Evolutionary conservation across 2,888 invertebrate species (phyloP), one percentile per base, ranked within the genome.

Genomic region (Camptogramma bilineatum): DNA sequence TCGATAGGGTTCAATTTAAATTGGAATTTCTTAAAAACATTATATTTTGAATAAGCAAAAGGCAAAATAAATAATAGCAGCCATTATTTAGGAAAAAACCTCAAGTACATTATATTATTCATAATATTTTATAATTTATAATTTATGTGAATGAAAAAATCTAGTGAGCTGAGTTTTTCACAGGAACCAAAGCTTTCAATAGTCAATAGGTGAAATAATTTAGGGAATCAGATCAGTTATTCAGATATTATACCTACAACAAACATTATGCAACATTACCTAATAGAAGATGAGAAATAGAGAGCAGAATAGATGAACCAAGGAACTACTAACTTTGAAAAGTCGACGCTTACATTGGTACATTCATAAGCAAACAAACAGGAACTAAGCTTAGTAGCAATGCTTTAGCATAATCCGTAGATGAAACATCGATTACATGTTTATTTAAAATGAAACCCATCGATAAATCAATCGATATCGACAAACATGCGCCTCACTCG

Each of bases 401-500:
- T 2, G 46, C 44, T n/a, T 51, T 13, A 44, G 17, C 16, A 44
- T 13, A 4, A 39, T 44, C n/a, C 8, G 17, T 44, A 53, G 28
- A 28, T 62, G 19, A 44, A 42, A 24, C 58, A 63, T 60, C 52
- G 69, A 76, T 69, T 71, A 73, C 48, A 24, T 55, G 62, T 42
- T 44, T 52, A 52, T 54, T 52, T 42, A 44, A 24, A 52, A 31
- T 16, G 42, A 42, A 46, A 52, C 17, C 4, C 47, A 46, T 61
- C 47, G 50, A 62, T 51, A 59, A 53, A 60, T 66, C 71, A 52
- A 76, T 79, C 80, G 76, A 84, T 78, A 81, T 73, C 77, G 75
- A 68, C 77, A 57, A 52, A 52, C 64, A 68, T 66, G 77, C 77
- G 73, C 86, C 79, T 82, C 81, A 75, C 81, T 82, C 71, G 66